Evolutionary conservation across 2,113 vertebrate species (phyloP).

Genomic region (Emydocephalus ijimae): DNA sequence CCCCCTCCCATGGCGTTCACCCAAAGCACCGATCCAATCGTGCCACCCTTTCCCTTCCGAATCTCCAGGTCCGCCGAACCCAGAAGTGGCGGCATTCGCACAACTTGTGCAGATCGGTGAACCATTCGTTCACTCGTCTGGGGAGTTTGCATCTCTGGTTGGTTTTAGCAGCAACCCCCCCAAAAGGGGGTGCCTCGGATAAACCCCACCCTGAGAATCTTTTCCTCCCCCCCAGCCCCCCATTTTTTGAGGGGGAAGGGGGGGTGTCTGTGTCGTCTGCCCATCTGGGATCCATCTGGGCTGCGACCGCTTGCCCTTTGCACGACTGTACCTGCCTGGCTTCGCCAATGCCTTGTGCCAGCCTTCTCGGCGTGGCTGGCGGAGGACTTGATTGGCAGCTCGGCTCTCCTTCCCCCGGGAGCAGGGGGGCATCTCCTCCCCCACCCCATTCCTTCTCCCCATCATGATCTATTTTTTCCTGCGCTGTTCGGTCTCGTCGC

Average conservation of each 20-base stretch:
- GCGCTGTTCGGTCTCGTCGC: neutral
- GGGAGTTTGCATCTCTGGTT: no score
- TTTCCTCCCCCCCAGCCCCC: no score
- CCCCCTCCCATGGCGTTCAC: neutral
- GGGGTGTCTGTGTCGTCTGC: neutral
- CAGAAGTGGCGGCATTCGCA: neutral
- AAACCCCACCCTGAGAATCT: neutral
- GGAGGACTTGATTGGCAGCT: neutral
- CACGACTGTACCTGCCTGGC: no score
- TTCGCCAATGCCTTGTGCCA: neutral
- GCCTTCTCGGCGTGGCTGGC: neutral
- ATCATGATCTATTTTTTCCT: neutral
- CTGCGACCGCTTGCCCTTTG: neutral
- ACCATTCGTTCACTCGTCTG: neutral
- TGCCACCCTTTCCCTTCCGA: neutral
- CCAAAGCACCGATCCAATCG: neutral
- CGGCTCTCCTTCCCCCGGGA: neutral
- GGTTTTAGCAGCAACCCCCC: neutral
- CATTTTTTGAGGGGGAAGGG: rapidly evolving
- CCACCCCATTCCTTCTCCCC: neutral
- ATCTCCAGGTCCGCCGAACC: neutral
- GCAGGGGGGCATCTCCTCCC: neutral
- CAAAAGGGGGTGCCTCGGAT: neutral
- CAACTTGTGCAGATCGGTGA: no score
- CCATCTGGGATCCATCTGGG: neutral